Evolutionary conservation across 2,888 invertebrate genomes (phyloP).

Genomic region (Sarcophaga carnaria): DNA sequence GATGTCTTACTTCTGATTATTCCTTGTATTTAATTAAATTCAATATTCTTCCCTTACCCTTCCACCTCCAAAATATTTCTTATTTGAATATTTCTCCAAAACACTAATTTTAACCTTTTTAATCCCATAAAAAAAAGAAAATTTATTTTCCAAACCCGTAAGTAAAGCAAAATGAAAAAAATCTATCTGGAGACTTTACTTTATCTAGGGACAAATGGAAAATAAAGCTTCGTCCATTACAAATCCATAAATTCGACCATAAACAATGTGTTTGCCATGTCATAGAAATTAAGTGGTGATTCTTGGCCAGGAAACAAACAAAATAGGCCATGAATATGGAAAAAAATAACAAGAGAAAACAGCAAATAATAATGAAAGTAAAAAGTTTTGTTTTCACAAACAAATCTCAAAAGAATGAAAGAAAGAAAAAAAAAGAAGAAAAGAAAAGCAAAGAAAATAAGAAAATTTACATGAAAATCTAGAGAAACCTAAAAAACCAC

Average conservation of each 20-base stretch:
- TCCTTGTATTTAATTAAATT: no score
- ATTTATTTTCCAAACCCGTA: no score
- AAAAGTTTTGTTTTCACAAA: neutral
- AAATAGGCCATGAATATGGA: neutral
- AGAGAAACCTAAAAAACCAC: constrained; percentile 58
- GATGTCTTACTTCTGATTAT: no score
- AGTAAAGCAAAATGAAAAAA: no score
- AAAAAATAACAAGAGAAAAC: neutral
- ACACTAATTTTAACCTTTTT: no score
- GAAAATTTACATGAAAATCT: constrained; percentile 53
- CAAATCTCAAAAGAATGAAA: neutral
- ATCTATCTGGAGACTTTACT: neutral
- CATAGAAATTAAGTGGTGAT: constrained; percentile 61
- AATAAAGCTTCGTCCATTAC: constrained; percentile 7
- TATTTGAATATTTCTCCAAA: no score
- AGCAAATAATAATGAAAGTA: neutral
- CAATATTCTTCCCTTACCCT: no score
- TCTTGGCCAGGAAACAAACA: constrained; percentile 10
- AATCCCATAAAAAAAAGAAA: no score
- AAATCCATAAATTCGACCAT: constrained; percentile 33
- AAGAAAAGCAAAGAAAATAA: neutral
- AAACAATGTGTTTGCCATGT: constrained; percentile 54
- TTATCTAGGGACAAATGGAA: neutral
- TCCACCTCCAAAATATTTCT: no score
- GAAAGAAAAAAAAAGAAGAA: neutral